phyloP scores from a whole-genome alignment of 2,113 vertebrate species.

The Phasianus colchicus region DNA sequence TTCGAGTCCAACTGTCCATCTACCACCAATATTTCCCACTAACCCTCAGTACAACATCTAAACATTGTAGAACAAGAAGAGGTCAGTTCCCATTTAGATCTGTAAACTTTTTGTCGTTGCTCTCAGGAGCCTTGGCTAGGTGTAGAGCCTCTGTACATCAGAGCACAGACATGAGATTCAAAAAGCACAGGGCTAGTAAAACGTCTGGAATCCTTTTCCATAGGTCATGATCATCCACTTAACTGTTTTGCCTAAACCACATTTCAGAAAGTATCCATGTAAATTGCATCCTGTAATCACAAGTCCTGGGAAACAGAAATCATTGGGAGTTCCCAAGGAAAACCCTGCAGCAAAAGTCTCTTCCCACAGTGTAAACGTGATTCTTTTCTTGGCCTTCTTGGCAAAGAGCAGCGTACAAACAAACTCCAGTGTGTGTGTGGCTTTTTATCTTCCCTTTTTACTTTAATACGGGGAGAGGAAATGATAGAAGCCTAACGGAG shows the following conservation, averaged over 20 bases:
- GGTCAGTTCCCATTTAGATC: not conserved
- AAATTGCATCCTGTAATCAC: slow-evolving; percentile 61
- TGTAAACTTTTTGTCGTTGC: not conserved
- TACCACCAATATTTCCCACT: too few relatives aligned
- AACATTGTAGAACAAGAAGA: not conserved
- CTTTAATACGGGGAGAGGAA: slow-evolving; percentile 1
- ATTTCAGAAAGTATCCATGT: slow-evolving; percentile 51
- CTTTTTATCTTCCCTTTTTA: slow-evolving; percentile 42
- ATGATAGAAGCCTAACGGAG: slow-evolving; percentile 37
- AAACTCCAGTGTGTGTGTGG: not conserved
- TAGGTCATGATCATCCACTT: not conserved
- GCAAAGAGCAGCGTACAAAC: slow-evolving; percentile 49
- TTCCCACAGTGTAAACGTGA: slow-evolving; percentile 48
- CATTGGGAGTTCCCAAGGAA: slow-evolving; percentile 57
- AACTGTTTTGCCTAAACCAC: slow-evolving; percentile 53
- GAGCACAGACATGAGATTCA: not conserved
- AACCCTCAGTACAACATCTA: too few relatives aligned
- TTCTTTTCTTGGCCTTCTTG: slow-evolving; percentile 14
- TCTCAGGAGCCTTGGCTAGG: not conserved
- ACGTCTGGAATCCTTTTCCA: slow-evolving; percentile 6
- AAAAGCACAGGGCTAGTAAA: not conserved
- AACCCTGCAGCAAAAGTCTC: slow-evolving; percentile 16
- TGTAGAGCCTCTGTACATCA: not conserved
- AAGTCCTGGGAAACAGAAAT: slow-evolving; percentile 69
- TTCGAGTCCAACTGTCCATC: too few relatives aligned